Base-by-base conservation (phyloP, 2,797 vertebrate species). In the Vespertilio murinus region DNA sequence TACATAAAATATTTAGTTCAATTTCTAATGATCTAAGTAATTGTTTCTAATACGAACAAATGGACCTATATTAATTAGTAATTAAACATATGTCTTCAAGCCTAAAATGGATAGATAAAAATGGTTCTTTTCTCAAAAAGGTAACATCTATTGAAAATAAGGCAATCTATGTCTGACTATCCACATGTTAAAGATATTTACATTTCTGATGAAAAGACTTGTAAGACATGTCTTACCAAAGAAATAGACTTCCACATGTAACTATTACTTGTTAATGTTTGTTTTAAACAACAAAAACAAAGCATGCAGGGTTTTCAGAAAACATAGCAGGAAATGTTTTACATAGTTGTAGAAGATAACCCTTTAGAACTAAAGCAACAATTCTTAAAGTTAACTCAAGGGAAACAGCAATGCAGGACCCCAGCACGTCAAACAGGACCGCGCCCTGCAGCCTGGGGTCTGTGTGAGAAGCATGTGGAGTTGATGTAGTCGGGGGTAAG, bases 391-490 rank as follows among this genome's bases (percentile, higher is more conserved):
- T 79, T 78, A 96, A 94, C 82, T 93, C 67, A 88, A 82, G 30
- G 47, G 65, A 81, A 93, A 82, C 23, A 75, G 40, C 73, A 90
- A 59, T 4, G 13, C 18, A 65, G 67, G 67, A 73, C 22, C 59
- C 61, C 18, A 82, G 75, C 22, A 82, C 81, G 92, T 95, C 91
- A 92, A 88, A 95, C 77, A 90, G n/a, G 73, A n/a, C 90, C 78
- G 86, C 90, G 52, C 73, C 94, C 80, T 77, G 73, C 45, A 77
- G 38, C 75, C 79, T 88, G 88, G 84, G 74, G 70, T 81, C 88
- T 95, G 59, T 56, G 71, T 80, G 69, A 81, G 59, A 79, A 70
- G 85, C 2, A 94, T 77, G 59, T 59, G 90, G 67, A 83, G 70
- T 16, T 93, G 94, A 93, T 61, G 90, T 9, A 65, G 10, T 93